phyloP scores from a whole-genome alignment of 2,797 vertebrate species.

The Limosa lapponica region DNA sequence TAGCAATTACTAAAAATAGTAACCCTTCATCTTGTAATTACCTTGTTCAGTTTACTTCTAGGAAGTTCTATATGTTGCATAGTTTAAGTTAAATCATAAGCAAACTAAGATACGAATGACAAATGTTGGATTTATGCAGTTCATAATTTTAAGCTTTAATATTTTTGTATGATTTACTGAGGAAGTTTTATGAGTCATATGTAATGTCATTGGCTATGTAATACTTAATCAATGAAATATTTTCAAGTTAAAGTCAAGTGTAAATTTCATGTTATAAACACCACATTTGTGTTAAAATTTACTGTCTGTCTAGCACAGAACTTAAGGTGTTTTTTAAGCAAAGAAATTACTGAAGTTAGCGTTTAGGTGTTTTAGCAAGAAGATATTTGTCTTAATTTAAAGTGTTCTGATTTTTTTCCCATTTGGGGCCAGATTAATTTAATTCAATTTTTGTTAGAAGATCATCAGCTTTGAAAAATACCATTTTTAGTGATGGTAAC shows the following conservation, averaged over 20 bases:
- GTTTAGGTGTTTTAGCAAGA: background rate
- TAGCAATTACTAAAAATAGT: background rate
- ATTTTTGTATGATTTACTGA: background rate
- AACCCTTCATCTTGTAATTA: background rate
- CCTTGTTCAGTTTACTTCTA: background rate
- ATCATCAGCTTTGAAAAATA: background rate
- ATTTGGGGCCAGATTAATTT: background rate
- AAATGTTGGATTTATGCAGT: background rate
- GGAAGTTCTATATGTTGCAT: background rate
- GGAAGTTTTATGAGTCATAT: background rate
- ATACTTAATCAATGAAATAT: constrained; percentile 34
- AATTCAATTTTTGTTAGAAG: background rate
- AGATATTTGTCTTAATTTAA: background rate
- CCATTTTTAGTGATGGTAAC: background rate
- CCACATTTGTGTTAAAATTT: background rate
- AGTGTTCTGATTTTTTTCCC: background rate
- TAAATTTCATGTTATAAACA: background rate
- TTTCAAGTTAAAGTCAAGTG: constrained; percentile 24
- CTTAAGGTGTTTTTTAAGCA: background rate
- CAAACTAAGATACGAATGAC: background rate
- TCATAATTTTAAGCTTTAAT: background rate
- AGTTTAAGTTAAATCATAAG: background rate
- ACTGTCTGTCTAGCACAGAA: background rate
- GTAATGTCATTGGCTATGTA: background rate
- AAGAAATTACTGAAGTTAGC: background rate